Evolutionary conservation across 1,140 invertebrate species (phyloP).

Genomic region (Eufriesea mexicana): DNA sequence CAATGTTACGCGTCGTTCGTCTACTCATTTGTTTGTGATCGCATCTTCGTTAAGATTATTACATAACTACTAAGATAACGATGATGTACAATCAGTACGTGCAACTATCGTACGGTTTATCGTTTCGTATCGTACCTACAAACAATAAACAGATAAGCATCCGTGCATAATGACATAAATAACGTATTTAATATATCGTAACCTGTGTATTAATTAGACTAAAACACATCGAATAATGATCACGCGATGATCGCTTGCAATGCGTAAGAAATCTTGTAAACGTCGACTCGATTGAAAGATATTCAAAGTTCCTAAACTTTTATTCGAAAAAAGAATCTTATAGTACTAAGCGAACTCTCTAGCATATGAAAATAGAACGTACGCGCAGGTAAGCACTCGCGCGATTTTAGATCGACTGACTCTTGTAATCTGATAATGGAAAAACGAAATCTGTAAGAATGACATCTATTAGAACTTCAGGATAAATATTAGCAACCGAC

Average conservation of each 20-base stretch:
- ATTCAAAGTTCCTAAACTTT: background rate
- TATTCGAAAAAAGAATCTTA: background rate
- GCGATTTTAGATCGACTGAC: background rate
- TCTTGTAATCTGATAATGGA: background rate
- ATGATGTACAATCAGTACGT: background rate
- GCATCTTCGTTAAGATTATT: slow-evolving; percentile 30
- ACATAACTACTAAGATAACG: slow-evolving; percentile 35
- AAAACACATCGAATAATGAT: background rate
- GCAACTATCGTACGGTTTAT: background rate
- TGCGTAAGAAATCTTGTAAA: background rate
- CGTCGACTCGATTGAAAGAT: background rate
- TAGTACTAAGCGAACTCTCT: background rate
- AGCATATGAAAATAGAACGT: slow-evolving; percentile 1
- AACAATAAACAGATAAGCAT: slow-evolving; percentile 20
- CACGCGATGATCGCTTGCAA: background rate
- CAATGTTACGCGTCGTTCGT: slow-evolving; percentile 8
- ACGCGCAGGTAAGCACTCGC: background rate
- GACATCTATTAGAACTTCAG: background rate
- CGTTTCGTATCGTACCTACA: background rate
- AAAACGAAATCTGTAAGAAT: slow-evolving; percentile 3
- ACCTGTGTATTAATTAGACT: background rate
- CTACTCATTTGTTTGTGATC: background rate
- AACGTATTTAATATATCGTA: background rate
- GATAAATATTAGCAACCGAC: background rate
- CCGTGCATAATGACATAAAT: background rate